These are phyloP conservation scores for Ctenicera cuprea DNA, from an alignment of 2,888 invertebrate species.

Conservation along the genomic window DNA sequence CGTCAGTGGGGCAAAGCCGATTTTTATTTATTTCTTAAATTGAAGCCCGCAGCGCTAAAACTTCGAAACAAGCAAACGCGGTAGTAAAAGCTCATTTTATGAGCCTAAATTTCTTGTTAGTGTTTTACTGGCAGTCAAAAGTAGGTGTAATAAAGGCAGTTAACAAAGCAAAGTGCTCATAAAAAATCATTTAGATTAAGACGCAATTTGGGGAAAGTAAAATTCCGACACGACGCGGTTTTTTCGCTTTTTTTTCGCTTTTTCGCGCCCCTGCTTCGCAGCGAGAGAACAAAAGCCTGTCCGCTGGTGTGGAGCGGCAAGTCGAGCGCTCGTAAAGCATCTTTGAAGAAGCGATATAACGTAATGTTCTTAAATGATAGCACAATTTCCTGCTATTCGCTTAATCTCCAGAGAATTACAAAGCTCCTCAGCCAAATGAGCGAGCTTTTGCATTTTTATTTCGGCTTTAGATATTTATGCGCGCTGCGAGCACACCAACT, in stretches of 20 bases:
- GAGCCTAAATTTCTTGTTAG: slow-evolving; percentile 33
- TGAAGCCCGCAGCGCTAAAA: slow-evolving; percentile 11
- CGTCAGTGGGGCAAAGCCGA: slow-evolving; percentile 24
- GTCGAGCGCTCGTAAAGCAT: slow-evolving; percentile 31
- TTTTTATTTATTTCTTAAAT: slow-evolving; percentile 12
- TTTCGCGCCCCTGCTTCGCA: neutral
- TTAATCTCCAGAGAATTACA: slow-evolving; percentile 32
- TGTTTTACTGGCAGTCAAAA: slow-evolving; percentile 42
- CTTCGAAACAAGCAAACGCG: neutral
- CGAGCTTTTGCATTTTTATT: slow-evolving; percentile 35
- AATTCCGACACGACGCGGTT: neutral
- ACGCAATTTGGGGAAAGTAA: slow-evolving; percentile 19
- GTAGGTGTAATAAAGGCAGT: slow-evolving; percentile 41
- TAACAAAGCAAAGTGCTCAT: slow-evolving; percentile 35
- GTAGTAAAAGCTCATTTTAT: slow-evolving; percentile 21
- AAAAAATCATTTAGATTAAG: slow-evolving; percentile 45
- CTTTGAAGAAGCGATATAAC: slow-evolving; percentile 28
- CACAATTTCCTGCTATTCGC: slow-evolving; percentile 37
- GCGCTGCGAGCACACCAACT: neutral
- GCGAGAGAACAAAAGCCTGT: slow-evolving; percentile 1
- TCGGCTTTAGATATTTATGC: slow-evolving; percentile 24
- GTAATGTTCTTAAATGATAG: slow-evolving; percentile 38
- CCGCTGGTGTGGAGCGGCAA: neutral
- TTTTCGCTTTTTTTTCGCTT: neutral
- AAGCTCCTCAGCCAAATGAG: slow-evolving; percentile 36